Base-by-base conservation (phyloP, 1,140 invertebrate species). In the Trichoplusia ni region DNA sequence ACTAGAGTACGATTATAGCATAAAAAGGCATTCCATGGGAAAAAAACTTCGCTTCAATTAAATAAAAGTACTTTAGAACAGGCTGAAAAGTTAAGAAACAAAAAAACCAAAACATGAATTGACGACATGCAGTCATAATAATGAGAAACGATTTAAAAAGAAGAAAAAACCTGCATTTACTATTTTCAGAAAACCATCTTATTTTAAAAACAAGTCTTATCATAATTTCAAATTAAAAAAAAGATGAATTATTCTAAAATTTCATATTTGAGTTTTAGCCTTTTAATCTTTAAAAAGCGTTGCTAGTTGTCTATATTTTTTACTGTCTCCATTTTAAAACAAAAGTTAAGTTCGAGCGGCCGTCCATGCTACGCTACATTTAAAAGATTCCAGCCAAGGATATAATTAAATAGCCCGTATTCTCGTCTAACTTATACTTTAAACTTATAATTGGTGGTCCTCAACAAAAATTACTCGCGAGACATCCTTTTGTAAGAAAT, bases 371-470 rank as follows among this genome's bases (percentile, higher is more conserved):
- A 14, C 29, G 65, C 63, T 42, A 63, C 65, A 65, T 76, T 78
- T 78, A 75, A 74, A 74, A 68, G 64, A 80, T 73, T 73, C 73
- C 56, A 40, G 31, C 61, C 66, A 60, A 68, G 54, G 49, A 59
- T 75, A 72, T 78, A 78, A 81, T 81, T 78, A 81, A 62, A 38
- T 25, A 14, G 25, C 33, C 60, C 58, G 63, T 61, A 46, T 67
- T 67, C 35, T 42, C 23, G 35, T 58, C 63, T 47, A 59, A 72
- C 51, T 75, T 71, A 61, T 75, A 71, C 69, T 71, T 70, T 73
- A 67, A 66, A 60, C 51, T 71, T 64, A 71, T 79, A 81, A 75
- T 74, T 75, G 71, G 40, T 35, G 69, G 67, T 71, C 67, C 58
- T 40, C 56, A 54, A 38, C 38, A 69, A 67, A 69, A 79, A 81